Evolutionary conservation across 30 jellyfish, hydroid and myxozoan species (phyloP).

Genomic region (Turritopsis rubra): DNA sequence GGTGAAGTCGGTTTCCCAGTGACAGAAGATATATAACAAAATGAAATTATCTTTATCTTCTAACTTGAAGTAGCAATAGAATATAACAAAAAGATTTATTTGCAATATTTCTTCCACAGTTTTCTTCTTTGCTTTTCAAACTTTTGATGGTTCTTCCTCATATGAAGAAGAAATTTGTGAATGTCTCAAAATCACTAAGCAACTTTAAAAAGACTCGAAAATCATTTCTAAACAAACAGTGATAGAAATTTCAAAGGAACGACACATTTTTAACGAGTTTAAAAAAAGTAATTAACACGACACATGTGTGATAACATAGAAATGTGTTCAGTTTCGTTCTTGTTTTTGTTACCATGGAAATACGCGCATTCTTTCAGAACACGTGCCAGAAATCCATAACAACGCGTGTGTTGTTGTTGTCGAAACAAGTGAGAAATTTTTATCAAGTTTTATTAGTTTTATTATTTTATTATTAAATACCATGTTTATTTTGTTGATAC

Average conservation of each 20-base stretch:
- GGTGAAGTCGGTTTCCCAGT: not conserved
- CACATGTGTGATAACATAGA: not conserved
- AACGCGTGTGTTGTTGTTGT: not conserved
- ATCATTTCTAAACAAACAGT: not conserved
- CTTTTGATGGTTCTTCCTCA: not conserved
- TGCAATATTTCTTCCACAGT: not conserved
- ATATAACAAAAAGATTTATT: not conserved
- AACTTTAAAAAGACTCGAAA: not conserved
- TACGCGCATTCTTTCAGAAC: not conserved
- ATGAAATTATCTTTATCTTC: not conserved
- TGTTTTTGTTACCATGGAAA: not conserved
- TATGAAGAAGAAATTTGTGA: not conserved
- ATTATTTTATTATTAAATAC: not conserved
- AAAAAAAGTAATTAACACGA: not conserved
- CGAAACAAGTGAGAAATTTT: not conserved
- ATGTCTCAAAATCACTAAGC: not conserved
- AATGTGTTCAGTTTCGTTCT: not conserved
- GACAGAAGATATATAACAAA: not conserved
- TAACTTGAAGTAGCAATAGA: not conserved
- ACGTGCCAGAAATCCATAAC: not conserved
- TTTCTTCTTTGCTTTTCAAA: not conserved
- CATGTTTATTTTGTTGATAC: not conserved
- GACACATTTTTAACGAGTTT: not conserved
- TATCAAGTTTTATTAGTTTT: not conserved
- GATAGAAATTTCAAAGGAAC: not conserved